Evolutionary conservation across 2,888 invertebrate genomes (phyloP).

Genomic region (Agelastica alni): DNA sequence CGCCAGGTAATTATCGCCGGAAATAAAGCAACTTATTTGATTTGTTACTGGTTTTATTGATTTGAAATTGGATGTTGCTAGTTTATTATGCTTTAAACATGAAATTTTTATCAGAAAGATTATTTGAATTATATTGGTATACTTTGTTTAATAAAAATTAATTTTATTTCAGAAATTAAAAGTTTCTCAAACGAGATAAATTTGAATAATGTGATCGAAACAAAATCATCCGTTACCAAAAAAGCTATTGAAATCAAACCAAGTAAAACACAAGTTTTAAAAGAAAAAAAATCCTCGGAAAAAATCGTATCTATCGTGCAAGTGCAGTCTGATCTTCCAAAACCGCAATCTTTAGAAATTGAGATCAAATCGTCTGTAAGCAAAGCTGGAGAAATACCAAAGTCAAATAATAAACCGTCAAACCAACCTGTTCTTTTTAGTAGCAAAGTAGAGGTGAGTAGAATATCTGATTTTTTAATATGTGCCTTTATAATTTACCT

Average conservation of each 20-base stretch:
- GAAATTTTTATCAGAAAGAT: background rate
- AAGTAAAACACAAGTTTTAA: slow-evolving; percentile 53
- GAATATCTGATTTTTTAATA: background rate
- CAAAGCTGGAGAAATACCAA: slow-evolving; percentile 46
- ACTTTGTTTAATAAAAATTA: background rate
- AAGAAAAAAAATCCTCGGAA: slow-evolving; percentile 59
- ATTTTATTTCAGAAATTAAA: slow-evolving; percentile 33
- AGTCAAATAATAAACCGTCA: slow-evolving; percentile 55
- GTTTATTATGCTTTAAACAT: background rate
- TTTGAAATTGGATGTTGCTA: background rate
- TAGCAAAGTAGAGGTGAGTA: slow-evolving; percentile 39
- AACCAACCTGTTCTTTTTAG: slow-evolving; percentile 33
- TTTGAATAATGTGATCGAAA: slow-evolving; percentile 51
- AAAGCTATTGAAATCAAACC: slow-evolving; percentile 52
- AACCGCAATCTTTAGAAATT: slow-evolving; percentile 57
- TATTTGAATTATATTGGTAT: background rate
- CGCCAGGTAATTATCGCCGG: slow-evolving; percentile 61
- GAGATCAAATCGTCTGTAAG: slow-evolving; percentile 63
- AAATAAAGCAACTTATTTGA: slow-evolving; percentile 8
- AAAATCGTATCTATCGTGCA: slow-evolving; percentile 50
- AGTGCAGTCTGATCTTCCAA: slow-evolving; percentile 38
- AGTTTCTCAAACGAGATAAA: slow-evolving; percentile 37
- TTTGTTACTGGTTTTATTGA: background rate
- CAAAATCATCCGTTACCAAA: slow-evolving; percentile 39
- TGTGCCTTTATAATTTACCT: too few relatives aligned